Conservation (phyloP, 2,888 invertebrate genomes). For the Ceratothoa steindachneri region DNA sequence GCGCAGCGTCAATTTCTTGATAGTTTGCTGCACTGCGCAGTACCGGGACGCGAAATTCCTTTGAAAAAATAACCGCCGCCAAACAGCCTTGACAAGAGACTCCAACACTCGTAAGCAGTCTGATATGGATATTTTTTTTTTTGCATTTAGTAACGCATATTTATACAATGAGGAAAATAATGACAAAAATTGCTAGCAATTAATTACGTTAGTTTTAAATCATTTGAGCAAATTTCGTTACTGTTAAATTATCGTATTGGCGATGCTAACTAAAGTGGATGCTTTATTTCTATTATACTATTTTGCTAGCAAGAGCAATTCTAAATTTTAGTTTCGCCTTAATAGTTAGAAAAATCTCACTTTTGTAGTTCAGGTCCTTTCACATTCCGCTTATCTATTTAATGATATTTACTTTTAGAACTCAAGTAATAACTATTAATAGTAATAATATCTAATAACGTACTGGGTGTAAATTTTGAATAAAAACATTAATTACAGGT, state of each 20-base stretch:
- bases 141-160: too few relatives aligned
- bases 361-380: not conserved
- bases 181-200: not conserved
- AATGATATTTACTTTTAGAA: too few relatives aligned
- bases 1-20: too few relatives aligned
- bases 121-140: too few relatives aligned
- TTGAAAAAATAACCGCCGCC: too few relatives aligned
- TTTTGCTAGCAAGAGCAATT: not conserved
- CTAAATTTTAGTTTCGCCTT: not conserved
- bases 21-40: too few relatives aligned
- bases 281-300: not conserved
- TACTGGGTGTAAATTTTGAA: not conserved
- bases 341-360: not conserved
- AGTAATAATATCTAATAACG: not conserved
- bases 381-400: not conserved
- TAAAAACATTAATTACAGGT: not conserved
- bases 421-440: too few relatives aligned
- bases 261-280: not conserved
- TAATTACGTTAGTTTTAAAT: not conserved
- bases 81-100: too few relatives aligned
- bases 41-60: too few relatives aligned
- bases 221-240: not conserved
- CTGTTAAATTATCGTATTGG: not conserved
- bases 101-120: too few relatives aligned
- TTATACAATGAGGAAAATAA: not conserved